These are phyloP conservation scores for Cataglyphis hispanica DNA, from an alignment of 1,140 invertebrate genomes.

Conservation along the genomic window DNA sequence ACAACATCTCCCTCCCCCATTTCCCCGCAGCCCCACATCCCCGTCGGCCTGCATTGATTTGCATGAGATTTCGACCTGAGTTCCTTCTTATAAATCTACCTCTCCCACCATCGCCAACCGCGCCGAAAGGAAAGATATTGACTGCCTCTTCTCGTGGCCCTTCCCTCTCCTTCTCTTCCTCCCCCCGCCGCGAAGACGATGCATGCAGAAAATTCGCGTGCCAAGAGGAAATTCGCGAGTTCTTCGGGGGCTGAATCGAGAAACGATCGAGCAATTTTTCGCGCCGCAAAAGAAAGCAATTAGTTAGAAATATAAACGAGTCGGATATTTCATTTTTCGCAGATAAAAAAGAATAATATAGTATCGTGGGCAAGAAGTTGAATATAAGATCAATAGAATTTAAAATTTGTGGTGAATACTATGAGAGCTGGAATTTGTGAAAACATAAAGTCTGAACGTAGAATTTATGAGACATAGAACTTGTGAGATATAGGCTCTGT, in stretches of 20 bases:
- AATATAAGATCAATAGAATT: slow-evolving; percentile 33
- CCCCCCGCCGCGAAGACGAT: slow-evolving; percentile 41
- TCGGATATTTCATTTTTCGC: slow-evolving; percentile 33
- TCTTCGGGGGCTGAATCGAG: slow-evolving; percentile 50
- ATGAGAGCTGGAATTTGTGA: slow-evolving; percentile 44
- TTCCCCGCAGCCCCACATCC: slow-evolving; percentile 64
- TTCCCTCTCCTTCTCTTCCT: background rate
- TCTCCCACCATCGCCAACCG: slow-evolving; percentile 65
- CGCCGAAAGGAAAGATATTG: slow-evolving; percentile 71
- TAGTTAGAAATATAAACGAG: slow-evolving; percentile 58
- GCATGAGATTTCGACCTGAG: slow-evolving; percentile 80
- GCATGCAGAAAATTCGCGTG: slow-evolving; percentile 64
- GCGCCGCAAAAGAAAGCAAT: slow-evolving; percentile 55
- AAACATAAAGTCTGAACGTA: slow-evolving; percentile 53
- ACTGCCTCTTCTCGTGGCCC: slow-evolving; percentile 41
- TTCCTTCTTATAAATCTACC: slow-evolving; percentile 78
- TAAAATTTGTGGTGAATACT: slow-evolving; percentile 45
- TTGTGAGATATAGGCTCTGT: slow-evolving; percentile 23
- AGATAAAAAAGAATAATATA: slow-evolving; percentile 18
- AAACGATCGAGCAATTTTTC: slow-evolving; percentile 61
- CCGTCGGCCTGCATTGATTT: slow-evolving; percentile 80
- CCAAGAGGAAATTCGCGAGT: slow-evolving; percentile 59
- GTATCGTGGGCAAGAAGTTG: background rate
- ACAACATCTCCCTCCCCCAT: slow-evolving; percentile 66
- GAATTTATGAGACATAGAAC: slow-evolving; percentile 33